Evolutionary conservation across 1,140 invertebrate genomes (phyloP).

Genomic region (Cotesia chilonis): DNA sequence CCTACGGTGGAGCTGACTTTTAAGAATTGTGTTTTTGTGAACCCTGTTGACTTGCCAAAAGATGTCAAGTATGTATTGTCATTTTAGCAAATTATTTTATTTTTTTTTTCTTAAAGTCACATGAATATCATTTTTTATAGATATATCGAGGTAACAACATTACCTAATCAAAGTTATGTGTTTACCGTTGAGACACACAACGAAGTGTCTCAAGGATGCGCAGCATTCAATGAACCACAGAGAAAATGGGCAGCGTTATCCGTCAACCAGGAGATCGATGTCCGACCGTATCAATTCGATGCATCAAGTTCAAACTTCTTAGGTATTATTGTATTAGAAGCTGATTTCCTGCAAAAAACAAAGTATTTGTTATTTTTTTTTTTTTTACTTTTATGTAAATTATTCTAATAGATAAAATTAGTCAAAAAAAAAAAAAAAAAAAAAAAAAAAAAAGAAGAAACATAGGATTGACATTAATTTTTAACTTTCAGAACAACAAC

Average conservation of each 20-base stretch:
- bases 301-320: conserved; percentile 83
- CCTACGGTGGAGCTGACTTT: conserved; percentile 93
- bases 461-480: conserved; percentile 43
- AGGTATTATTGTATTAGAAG: conserved; percentile 84
- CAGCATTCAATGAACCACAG: conserved; percentile 92
- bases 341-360: conserved; percentile 94
- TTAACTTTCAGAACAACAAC: conserved; percentile 74
- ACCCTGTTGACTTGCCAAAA: conserved; percentile 83
- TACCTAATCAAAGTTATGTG: conserved; percentile 81
- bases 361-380: conserved; percentile 68
- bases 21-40: conserved; percentile 92
- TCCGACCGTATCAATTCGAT: conserved; percentile 81
- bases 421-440: not conserved
- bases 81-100: not conserved
- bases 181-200: conserved; percentile 84
- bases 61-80: conserved; percentile 77
- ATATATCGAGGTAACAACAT: conserved; percentile 85
- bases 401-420: not conserved
- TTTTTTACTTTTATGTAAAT: not conserved
- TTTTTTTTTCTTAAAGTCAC: too few relatives aligned
- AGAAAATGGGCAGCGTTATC: conserved; percentile 96
- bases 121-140: conserved; percentile 63
- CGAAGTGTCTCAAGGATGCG: conserved; percentile 76
- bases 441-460: not conserved
- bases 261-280: conserved; percentile 87